Evolutionary conservation across 1,140 invertebrate species (phyloP).

Genomic region (Lerema accius): DNA sequence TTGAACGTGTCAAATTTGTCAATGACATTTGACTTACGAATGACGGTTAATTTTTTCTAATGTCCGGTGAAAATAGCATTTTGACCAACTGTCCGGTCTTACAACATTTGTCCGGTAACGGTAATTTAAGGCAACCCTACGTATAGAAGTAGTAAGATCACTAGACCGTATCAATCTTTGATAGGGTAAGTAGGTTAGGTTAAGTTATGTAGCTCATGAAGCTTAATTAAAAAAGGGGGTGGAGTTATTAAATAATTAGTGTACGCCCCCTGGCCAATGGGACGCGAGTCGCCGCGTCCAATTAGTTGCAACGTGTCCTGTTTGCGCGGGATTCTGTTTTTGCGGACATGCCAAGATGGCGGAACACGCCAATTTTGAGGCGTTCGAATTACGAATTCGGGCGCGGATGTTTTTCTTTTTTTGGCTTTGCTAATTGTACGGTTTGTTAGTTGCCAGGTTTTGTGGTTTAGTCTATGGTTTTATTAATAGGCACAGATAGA

Average conservation of each 20-base stretch:
- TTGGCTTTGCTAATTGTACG: not conserved
- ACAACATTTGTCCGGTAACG: too few species aligned
- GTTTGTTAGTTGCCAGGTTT: not conserved
- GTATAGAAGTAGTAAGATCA: too few species aligned
- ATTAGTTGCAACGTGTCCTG: slow-evolving; percentile 57
- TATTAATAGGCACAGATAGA: too few species aligned
- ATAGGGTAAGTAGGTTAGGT: slow-evolving; percentile 6
- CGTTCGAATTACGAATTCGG: slow-evolving; percentile 23
- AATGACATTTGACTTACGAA: too few species aligned
- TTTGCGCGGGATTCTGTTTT: slow-evolving; percentile 54
- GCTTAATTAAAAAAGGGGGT: slow-evolving; percentile 71
- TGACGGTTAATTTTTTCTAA: too few species aligned
- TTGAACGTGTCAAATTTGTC: too few species aligned
- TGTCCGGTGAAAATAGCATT: too few species aligned
- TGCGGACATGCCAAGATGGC: slow-evolving; percentile 51
- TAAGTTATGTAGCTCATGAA: slow-evolving; percentile 30
- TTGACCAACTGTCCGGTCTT: too few species aligned
- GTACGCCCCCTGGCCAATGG: slow-evolving; percentile 56
- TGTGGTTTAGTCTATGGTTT: not conserved
- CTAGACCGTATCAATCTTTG: not conserved
- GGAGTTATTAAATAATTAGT: slow-evolving; percentile 74
- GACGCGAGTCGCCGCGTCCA: slow-evolving; percentile 51
- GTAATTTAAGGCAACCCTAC: too few species aligned
- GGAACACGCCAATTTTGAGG: slow-evolving; percentile 42
- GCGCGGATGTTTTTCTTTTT: not conserved